A percentile compares a stretch with the other conserved stretches of the same genome.
Evolutionary conservation across 2,797 vertebrate species (phyloP).

Genomic region (Pseudotriccus pelzelni): DNA sequence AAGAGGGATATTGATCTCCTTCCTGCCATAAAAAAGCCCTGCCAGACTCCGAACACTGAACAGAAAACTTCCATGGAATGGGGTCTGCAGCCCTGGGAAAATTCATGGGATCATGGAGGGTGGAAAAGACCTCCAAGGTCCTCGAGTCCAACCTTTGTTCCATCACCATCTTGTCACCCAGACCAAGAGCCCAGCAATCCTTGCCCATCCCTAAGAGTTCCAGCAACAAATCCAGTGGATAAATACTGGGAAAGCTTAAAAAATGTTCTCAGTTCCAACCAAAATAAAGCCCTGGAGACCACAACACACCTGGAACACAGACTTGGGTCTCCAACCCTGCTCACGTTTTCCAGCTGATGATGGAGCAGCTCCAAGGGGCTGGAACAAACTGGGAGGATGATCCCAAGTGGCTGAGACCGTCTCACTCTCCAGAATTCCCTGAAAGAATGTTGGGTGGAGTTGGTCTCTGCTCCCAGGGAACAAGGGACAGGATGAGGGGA

Average conservation of each 20-base stretch:
- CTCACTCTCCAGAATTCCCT: not conserved
- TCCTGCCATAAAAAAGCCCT: not conserved
- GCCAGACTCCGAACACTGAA: accelerated
- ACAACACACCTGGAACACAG: not conserved
- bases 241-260: not conserved
- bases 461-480: not conserved
- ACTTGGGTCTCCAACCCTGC: not conserved
- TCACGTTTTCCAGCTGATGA: not conserved
- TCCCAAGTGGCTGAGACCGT: not conserved
- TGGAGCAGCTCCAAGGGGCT: not conserved
- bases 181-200: not conserved
- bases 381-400: not conserved
- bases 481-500: not conserved
- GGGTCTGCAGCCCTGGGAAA: not conserved
- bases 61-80: accelerated
- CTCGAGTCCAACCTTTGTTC: not conserved
- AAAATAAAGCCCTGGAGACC: not conserved
- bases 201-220: not conserved
- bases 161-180: not conserved
- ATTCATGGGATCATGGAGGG: accelerated
- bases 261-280: not conserved
- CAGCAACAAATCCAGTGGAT: not conserved
- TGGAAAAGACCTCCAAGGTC: not conserved
- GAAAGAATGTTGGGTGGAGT: not conserved
- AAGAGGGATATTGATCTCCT: not conserved